A percentile compares a stretch with the other conserved stretches of the same genome.
These are phyloP conservation scores for Onychomys torridus DNA, from an alignment of 2,797 vertebrate genomes.

Conservation along the genomic window DNA sequence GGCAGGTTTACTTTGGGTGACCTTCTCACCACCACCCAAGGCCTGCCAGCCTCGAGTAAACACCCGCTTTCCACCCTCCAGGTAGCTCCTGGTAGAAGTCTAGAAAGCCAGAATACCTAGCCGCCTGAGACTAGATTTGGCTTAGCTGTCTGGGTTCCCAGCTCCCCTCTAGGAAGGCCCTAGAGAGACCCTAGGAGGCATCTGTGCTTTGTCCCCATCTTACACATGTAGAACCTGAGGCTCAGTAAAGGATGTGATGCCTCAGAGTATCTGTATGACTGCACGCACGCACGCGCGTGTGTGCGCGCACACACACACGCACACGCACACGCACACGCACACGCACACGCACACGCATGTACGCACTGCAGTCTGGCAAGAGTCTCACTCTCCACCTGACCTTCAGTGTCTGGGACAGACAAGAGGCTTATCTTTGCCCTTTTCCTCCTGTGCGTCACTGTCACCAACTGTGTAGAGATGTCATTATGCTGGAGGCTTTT, in stretches of 20 bases:
- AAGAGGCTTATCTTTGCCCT: slow-evolving; percentile 69
- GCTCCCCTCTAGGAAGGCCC: neutral
- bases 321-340: neutral
- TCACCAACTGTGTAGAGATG: slow-evolving; percentile 6
- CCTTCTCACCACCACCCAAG: slow-evolving; percentile 83
- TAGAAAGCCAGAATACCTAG: neutral
- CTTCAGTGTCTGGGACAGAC: slow-evolving; percentile 8
- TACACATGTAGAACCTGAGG: slow-evolving; percentile 10
- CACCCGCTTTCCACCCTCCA: slow-evolving; percentile 53
- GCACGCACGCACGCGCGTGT: neutral
- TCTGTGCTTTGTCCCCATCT: neutral
- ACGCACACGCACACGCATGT: neutral
- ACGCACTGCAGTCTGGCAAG: neutral
- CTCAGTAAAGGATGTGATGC: neutral
- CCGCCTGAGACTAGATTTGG: neutral
- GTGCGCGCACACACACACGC: too few relatives aligned
- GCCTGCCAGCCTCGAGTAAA: slow-evolving; percentile 81
- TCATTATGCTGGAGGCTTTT: slow-evolving; percentile 23
- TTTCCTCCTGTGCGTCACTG: slow-evolving; percentile 61
- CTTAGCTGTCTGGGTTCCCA: neutral
- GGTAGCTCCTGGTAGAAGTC: neutral
- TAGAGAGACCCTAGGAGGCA: neutral
- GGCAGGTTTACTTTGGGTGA: slow-evolving; percentile 84
- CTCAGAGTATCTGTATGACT: neutral
- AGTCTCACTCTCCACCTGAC: slow-evolving; percentile 38